Conservation (phyloP, 2,888 invertebrate genomes). For the Allolobophora icterica region DNA sequence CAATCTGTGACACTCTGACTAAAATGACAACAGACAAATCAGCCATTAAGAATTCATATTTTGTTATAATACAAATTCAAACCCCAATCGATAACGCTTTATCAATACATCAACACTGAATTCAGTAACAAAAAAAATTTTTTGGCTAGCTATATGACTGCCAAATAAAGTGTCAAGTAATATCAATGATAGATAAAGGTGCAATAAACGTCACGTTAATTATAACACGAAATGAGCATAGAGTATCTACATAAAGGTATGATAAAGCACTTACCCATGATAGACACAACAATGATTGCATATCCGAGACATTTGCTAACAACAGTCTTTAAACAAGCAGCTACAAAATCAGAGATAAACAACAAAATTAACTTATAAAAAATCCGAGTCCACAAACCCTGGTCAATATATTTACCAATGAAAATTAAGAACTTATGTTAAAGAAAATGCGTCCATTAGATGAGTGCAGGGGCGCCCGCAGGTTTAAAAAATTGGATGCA, state of each 20-base stretch:
- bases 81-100: neutral
- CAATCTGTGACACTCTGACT: conserved; percentile 95
- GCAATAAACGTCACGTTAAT: neutral
- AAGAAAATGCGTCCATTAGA: neutral
- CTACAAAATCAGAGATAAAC: conserved; percentile 73
- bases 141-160: neutral
- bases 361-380: neutral
- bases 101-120: neutral
- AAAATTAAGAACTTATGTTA: neutral
- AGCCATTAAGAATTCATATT: neutral
- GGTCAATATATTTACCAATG: neutral
- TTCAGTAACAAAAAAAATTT: neutral
- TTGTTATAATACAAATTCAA: neutral
- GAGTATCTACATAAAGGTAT: too few species aligned
- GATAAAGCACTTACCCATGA: conserved; percentile 72
- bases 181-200: neutral
- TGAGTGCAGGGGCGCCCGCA: too few species aligned
- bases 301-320: conserved; percentile 85
- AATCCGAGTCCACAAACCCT: too few species aligned
- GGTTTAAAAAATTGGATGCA: too few species aligned
- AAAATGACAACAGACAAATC: conserved; percentile 41
- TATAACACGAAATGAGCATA: neutral
- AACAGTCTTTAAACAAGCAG: conserved; percentile 78
- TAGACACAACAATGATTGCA: conserved; percentile 87
- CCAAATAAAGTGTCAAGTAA: neutral